Percentiles rank a stretch among this genome's conserved stretches.
phyloP scores from a whole-genome alignment of 2,797 vertebrate species.

The Scarus forsteni region DNA sequence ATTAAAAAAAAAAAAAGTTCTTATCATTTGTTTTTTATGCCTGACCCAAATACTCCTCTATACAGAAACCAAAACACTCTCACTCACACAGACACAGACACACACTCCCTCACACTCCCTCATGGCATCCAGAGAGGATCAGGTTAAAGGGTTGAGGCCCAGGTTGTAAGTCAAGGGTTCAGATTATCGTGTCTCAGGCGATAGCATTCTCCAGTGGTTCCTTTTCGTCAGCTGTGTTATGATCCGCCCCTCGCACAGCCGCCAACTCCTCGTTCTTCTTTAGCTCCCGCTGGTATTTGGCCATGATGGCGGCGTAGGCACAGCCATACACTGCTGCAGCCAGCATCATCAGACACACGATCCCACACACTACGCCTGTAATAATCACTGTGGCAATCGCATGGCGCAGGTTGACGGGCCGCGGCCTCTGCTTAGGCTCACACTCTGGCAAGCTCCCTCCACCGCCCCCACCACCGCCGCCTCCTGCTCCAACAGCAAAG shows the following conservation, averaged over 20 bases:
- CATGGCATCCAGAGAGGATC: slow-evolving; percentile 46
- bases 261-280: slow-evolving; percentile 84
- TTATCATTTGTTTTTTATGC: no score
- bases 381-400: slow-evolving; percentile 96
- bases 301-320: slow-evolving; percentile 93
- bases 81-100: slow-evolving; percentile 15
- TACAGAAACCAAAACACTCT: no score
- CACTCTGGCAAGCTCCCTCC: slow-evolving; percentile 79
- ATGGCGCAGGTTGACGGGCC: slow-evolving; percentile 90
- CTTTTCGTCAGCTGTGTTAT: slow-evolving; percentile 80
- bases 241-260: slow-evolving; percentile 67
- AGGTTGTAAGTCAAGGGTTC: slow-evolving; percentile 49
- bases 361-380: slow-evolving; percentile 94
- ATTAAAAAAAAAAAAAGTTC: no score
- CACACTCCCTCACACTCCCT: slow-evolving; percentile 22
- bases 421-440: slow-evolving; percentile 87
- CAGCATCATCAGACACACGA: slow-evolving; percentile 97
- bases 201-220: slow-evolving; percentile 84
- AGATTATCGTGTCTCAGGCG: slow-evolving; percentile 76
- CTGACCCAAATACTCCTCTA: no score
- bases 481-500: slow-evolving; percentile 57
- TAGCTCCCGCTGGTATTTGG: slow-evolving; percentile 88
- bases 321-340: slow-evolving; percentile 94
- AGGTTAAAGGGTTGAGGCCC: slow-evolving; percentile 75
- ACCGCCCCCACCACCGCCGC: slow-evolving; percentile 63